Evolutionary conservation across 2,888 invertebrate genomes (phyloP), one percentile per base, ranked within the genome.

Genomic region (Anoplius nigerrimus): DNA sequence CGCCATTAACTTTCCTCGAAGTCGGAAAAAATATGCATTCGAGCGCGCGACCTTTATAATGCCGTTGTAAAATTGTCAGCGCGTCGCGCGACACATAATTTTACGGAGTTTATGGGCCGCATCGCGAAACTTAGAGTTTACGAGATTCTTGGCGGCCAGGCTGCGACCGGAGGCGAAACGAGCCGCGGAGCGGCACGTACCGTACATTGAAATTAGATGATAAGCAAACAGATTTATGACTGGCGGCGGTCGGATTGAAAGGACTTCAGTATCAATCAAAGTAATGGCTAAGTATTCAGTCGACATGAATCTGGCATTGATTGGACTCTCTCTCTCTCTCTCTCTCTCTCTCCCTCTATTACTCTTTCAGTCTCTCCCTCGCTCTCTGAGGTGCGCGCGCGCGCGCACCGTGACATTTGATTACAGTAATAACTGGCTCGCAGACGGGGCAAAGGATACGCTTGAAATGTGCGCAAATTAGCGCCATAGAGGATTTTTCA

Each of bases 21-120:
- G 48, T 16, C 48, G 60, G 62, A 62, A 68, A 66, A 56, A 42
- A 61, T 53, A 66, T 53, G 57, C 34, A 46, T 54, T 15, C 8
- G 16, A 24, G 59, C n/a, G 55, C 55, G 13, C 2, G 58, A 63
- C 53, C 48, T 68, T 73, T 73, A 67, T 71, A 73, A 71, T 56
- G 66, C 53, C 56, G 66, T 55, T 66, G 58, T 75, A 75, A 75
- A 75, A 75, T 75, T 75, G 73, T 75, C 74, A 66, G 66, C 63
- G 57, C 45, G 16, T 16, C 52, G 27, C 15, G 54, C 66, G 58
- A 58, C 73, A 46, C 70, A 65, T 68, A 75, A 70, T 73, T 75
- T 70, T 64, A 65, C 67, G 62, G 73, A 69, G 71, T 75, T 71
- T 71, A 74, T 69, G 58, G 62, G 43, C 48, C 51, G 42, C n/a